These are phyloP conservation scores for Tragulus kanchil DNA, from an alignment of 2,113 vertebrate species.

Conservation along the genomic window DNA sequence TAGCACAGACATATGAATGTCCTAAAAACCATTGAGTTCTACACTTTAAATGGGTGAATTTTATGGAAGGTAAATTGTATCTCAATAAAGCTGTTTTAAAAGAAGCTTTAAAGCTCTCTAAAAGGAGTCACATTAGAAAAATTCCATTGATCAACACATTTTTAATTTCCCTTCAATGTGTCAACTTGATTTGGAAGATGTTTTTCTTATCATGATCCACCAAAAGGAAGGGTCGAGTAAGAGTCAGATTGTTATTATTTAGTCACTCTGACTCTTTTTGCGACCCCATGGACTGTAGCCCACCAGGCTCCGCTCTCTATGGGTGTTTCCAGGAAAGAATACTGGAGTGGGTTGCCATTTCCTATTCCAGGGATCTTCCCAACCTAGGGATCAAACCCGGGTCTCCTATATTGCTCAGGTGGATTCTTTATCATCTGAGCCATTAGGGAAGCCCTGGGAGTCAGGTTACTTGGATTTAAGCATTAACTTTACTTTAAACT, in stretches of 20 bases:
- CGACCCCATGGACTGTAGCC: background rate
- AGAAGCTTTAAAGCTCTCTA: background rate
- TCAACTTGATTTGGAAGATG: background rate
- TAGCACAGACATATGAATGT: background rate
- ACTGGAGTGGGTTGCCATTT: background rate
- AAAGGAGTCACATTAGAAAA: background rate
- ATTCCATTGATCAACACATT: background rate
- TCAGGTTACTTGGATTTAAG: background rate
- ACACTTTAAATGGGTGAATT: background rate
- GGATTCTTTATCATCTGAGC: background rate
- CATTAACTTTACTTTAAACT: background rate
- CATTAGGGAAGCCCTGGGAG: background rate
- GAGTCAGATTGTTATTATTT: background rate
- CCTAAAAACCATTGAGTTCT: background rate
- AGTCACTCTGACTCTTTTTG: background rate
- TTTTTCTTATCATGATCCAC: constrained; percentile 21
- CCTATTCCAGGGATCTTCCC: background rate
- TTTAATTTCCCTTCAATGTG: background rate
- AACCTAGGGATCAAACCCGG: background rate
- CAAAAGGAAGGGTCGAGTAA: background rate
- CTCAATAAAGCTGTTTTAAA: background rate
- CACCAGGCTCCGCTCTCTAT: background rate
- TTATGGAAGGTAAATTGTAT: background rate
- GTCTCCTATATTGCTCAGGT: background rate
- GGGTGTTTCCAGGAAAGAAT: background rate